These are phyloP conservation scores for Himalopsyche phryganea DNA, from an alignment of 1,140 invertebrate genomes.

Conservation along the genomic window DNA sequence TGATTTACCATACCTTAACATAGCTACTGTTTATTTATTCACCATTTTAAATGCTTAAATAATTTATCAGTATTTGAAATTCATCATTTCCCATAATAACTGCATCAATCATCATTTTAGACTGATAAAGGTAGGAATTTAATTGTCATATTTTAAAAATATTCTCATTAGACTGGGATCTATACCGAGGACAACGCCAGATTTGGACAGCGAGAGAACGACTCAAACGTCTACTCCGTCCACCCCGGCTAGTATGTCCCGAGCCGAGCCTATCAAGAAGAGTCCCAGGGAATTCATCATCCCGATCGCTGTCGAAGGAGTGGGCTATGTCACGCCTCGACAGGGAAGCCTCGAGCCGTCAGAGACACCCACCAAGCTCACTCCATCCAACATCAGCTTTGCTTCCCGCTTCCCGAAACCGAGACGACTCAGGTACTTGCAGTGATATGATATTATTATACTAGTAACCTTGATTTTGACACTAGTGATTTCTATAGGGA, in stretches of 20 bases:
- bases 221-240: slow-evolving; percentile 35
- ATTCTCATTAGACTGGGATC: slow-evolving; percentile 11
- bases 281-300: slow-evolving; percentile 87
- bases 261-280: slow-evolving; percentile 75
- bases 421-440: slow-evolving; percentile 51
- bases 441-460: too few species aligned
- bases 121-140: too few species aligned
- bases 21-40: too few species aligned
- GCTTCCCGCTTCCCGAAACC: slow-evolving; percentile 37
- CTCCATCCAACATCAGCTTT: slow-evolving; percentile 34
- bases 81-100: too few species aligned
- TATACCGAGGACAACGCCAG: not conserved
- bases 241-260: slow-evolving; percentile 38
- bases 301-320: slow-evolving; percentile 85
- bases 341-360: slow-evolving; percentile 71
- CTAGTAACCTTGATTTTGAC: too few species aligned
- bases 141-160: too few species aligned
- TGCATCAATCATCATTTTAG: too few species aligned
- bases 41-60: too few species aligned
- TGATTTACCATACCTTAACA: too few species aligned
- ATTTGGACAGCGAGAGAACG: slow-evolving; percentile 11
- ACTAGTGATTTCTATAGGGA: too few species aligned
- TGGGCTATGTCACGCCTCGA: slow-evolving; percentile 77
- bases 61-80: too few species aligned
- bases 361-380: slow-evolving; percentile 53